phyloP scores from a whole-genome alignment of 1,140 invertebrate genomes.

The Brachionus asplanchnoidis region DNA sequence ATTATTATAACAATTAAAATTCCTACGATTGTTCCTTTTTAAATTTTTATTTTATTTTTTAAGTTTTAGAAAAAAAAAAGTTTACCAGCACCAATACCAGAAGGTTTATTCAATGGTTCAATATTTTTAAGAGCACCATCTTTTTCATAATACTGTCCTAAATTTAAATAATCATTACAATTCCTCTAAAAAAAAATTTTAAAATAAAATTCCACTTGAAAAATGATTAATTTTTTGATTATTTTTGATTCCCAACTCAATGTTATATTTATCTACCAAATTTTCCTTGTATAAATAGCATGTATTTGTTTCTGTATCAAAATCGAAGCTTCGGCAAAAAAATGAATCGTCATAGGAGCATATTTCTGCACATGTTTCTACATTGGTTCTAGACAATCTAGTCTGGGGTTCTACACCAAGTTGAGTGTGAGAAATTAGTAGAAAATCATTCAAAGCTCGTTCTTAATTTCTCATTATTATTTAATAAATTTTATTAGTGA shows the following conservation, averaged over 20 bases:
- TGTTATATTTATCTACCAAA: not conserved
- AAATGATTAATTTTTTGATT: conserved; percentile 1
- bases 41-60: not conserved
- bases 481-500: not conserved
- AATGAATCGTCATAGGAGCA: not conserved
- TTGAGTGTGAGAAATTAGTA: not conserved
- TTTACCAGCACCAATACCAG: not conserved
- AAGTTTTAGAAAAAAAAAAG: not conserved
- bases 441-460: conserved; percentile 22
- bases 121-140: not conserved
- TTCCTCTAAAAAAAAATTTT: too few relatives aligned
- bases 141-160: conserved; percentile 22
- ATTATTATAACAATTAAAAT: not conserved
- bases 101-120: not conserved
- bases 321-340: conserved; percentile 38
- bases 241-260: not conserved
- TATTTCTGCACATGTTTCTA: conserved; percentile 31
- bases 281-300: conserved; percentile 30
- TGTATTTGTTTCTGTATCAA: not conserved
- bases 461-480: not conserved
- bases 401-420: not conserved
- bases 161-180: too few relatives aligned
- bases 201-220: not conserved
- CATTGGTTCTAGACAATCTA: not conserved
- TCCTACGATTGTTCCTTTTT: not conserved